Evolutionary conservation across 2,888 invertebrate species (phyloP), one percentile per base, ranked within the genome.

Genomic region (Pandemis cinnamomeana): DNA sequence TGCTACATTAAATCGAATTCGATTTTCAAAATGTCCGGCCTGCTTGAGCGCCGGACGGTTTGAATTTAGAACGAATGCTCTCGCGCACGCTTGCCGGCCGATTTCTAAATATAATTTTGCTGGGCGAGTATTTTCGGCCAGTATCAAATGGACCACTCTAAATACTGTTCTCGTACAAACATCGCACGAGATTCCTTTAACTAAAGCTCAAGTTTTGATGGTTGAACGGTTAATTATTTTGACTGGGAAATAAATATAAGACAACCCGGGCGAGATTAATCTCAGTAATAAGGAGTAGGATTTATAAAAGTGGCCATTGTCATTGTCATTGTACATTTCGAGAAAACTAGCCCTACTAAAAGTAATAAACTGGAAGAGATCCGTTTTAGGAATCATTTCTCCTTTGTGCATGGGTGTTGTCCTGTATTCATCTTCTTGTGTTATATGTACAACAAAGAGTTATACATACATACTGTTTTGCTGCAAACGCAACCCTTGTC

Each of bases 41-140:
- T 81, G 86, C 87, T 78, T 87, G 84, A 81, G 87, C 90, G 89
- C 89, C 89, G 90, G 89, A 86, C 88, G 80, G 79, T 74, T 86
- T 87, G 87, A 84, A 91, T 90, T 87, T 91, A 91, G 91, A 89
- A 85, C 88, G 84, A 58, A 84, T 80, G 80, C 80, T 82, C 80
- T 80, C 84, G 83, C 84, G 83, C 84, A 84, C 86, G 84, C 84
- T 81, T 83, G 76, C 83, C 82, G 82, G 82, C 81, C 79, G 80
- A 76, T 78, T 72, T 82, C 89, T 91, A 91, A 91, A 89, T 88
- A 86, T 91, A 91, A 82, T 85, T 89, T 87, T 80, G 86, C 91
- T 90, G 91, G 91, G 90, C 83, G 83, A 84, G 79, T 78, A 27
- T 58, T 79, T 70, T 66, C 77, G 75, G 68, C 90, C 85, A 86